Evolutionary conservation across 2,888 invertebrate genomes (phyloP).

Genomic region (Eubasilissa splendida): DNA sequence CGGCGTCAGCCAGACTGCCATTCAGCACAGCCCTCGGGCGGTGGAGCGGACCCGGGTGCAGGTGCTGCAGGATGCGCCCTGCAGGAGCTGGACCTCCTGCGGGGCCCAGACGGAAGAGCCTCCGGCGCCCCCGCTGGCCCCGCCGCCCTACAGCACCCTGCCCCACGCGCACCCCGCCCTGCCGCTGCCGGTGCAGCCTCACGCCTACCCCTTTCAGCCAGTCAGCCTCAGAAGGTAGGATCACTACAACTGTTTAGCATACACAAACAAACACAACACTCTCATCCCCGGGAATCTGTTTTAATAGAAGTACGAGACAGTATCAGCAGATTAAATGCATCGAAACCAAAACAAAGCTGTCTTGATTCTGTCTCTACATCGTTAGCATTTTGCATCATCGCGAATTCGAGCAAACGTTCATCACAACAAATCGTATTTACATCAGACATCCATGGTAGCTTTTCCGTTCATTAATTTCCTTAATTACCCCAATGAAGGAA

Average conservation of each 20-base stretch:
- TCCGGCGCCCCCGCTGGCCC: conserved; percentile 45
- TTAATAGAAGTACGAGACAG: no score
- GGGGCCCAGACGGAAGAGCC: conserved; percentile 52
- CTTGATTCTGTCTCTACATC: no score
- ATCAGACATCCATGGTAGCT: no score
- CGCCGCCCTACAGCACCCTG: conserved; percentile 58
- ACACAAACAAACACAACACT: not conserved
- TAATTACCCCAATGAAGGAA: no score
- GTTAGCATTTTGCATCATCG: no score
- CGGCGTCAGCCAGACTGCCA: conserved; percentile 27
- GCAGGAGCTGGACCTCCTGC: conserved; percentile 48
- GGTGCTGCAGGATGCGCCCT: conserved; percentile 36
- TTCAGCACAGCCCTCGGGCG: conserved; percentile 24
- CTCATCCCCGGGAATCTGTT: no score
- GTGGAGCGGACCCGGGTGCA: conserved; percentile 26
- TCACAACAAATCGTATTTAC: no score
- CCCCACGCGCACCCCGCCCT: conserved; percentile 53
- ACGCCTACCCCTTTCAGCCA: conserved; percentile 58
- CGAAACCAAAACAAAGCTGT: no score
- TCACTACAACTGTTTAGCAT: not conserved
- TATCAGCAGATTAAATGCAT: not conserved
- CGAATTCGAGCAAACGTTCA: no score
- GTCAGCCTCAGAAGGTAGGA: conserved; percentile 57
- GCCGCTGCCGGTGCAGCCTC: conserved; percentile 52
- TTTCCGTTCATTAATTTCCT: no score